Evolutionary conservation across 2,888 invertebrate genomes (phyloP).

Genomic region (Orthosia gothica): DNA sequence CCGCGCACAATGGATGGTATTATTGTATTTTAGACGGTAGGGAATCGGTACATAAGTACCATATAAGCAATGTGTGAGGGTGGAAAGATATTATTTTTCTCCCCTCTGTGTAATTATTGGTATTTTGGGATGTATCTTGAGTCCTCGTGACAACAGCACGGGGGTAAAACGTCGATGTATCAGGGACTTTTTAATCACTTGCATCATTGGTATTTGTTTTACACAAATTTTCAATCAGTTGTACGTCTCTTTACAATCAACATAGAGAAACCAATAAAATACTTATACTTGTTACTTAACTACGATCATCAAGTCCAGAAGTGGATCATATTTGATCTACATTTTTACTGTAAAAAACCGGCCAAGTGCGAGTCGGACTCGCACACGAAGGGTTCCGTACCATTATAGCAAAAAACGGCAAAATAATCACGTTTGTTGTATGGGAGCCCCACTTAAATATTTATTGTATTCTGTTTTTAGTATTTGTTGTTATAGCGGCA

Average conservation of each 20-base stretch:
- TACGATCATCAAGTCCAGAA: neutral
- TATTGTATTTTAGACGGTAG: constrained; percentile 47
- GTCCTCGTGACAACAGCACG: constrained; percentile 57
- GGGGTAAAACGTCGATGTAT: constrained; percentile 45
- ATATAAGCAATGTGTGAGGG: constrained; percentile 73
- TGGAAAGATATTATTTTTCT: constrained; percentile 74
- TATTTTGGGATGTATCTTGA: constrained; percentile 83
- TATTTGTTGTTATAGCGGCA: too few species aligned
- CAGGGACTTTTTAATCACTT: constrained; percentile 6
- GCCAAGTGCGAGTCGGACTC: accelerated
- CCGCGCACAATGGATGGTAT: constrained; percentile 45
- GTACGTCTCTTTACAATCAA: neutral
- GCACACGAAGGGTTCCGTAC: too few species aligned
- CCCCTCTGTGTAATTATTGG: constrained; percentile 85
- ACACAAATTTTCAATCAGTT: neutral
- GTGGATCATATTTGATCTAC: neutral
- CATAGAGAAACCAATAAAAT: neutral
- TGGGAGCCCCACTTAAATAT: too few species aligned
- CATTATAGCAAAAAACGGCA: too few species aligned
- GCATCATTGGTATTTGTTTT: neutral
- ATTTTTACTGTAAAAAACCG: neutral
- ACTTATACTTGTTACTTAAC: neutral
- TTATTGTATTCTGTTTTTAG: too few species aligned
- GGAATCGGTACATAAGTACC: constrained; percentile 55
- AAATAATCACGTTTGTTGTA: too few species aligned